Percentiles rank a stretch among this genome's conserved stretches.
Evolutionary conservation across 2,797 vertebrate genomes (phyloP).

Genomic region (Strix occidentalis): DNA sequence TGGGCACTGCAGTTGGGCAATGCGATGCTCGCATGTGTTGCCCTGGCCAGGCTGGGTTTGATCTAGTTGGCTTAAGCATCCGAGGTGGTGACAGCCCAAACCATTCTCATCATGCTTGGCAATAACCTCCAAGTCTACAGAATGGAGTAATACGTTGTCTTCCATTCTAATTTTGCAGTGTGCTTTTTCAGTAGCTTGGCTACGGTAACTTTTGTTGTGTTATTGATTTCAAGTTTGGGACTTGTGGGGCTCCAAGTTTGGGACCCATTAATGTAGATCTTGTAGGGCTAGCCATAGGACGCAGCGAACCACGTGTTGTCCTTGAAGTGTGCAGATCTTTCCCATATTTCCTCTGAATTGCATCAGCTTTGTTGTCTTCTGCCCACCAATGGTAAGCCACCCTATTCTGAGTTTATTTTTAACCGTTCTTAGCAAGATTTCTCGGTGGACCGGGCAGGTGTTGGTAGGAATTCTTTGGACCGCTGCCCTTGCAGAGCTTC

Average conservation of each 20-base stretch:
- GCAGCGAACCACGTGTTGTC: not conserved
- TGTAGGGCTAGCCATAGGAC: not conserved
- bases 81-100: not conserved
- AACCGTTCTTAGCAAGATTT: fast-evolving
- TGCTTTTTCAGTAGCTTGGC: not conserved
- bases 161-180: not conserved
- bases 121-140: not conserved
- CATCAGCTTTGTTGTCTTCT: not conserved
- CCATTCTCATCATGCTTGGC: not conserved
- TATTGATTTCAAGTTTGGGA: not conserved
- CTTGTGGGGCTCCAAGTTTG: not conserved
- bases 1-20: not conserved
- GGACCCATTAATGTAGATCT: not conserved
- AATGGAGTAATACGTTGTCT: not conserved
- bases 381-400: not conserved
- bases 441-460: fast-evolving
- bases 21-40: fast-evolving
- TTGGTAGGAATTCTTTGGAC: not conserved
- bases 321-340: not conserved
- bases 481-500: fast-evolving
- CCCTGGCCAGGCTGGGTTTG: not conserved
- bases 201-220: not conserved
- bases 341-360: not conserved
- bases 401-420: not conserved
- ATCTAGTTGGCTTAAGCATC: not conserved